phyloP scores from a whole-genome alignment of 2,113 vertebrate species.

The Corythoichthys intestinalis region DNA sequence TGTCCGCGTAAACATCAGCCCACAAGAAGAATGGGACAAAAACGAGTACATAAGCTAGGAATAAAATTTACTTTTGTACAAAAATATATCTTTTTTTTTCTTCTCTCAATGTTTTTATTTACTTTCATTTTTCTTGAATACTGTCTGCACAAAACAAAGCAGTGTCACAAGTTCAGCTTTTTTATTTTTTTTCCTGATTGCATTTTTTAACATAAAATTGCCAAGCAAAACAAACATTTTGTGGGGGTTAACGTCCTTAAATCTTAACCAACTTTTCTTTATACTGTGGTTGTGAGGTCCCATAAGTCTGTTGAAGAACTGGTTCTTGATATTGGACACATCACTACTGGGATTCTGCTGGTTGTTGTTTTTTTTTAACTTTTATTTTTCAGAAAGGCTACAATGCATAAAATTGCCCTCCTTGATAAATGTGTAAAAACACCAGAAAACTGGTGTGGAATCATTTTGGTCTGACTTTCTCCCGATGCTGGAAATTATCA shows the following conservation, averaged over 20 bases:
- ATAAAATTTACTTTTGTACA: slow-evolving; percentile 79
- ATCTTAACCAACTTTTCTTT: slow-evolving; percentile 1
- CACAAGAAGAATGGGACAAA: slow-evolving; percentile 55
- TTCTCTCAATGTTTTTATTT: slow-evolving; percentile 46
- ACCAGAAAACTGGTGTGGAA: slow-evolving; percentile 40
- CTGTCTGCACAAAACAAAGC: slow-evolving; percentile 66
- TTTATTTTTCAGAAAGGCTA: slow-evolving; percentile 22
- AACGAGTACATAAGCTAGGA: slow-evolving; percentile 67
- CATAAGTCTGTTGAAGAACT: slow-evolving; percentile 49
- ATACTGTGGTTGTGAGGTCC: slow-evolving; percentile 39
- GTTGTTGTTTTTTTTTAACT: slow-evolving; percentile 38
- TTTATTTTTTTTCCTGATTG: slow-evolving; percentile 56
- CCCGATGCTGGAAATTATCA: slow-evolving; percentile 56
- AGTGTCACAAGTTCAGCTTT: slow-evolving; percentile 61
- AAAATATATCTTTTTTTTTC: slow-evolving; percentile 75
- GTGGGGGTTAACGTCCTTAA: slow-evolving; percentile 43
- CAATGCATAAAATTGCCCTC: slow-evolving; percentile 27
- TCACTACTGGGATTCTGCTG: slow-evolving; percentile 63
- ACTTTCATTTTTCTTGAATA: slow-evolving; percentile 30
- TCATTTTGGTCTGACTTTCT: slow-evolving; percentile 50
- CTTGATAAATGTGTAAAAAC: slow-evolving; percentile 28
- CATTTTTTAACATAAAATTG: slow-evolving; percentile 51
- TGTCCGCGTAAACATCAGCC: slow-evolving; percentile 59
- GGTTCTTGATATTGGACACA: slow-evolving; percentile 36
- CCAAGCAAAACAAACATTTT: slow-evolving; percentile 61